Conservation (phyloP, 2,113 vertebrate genomes). For the Accipiter virgatus region DNA sequence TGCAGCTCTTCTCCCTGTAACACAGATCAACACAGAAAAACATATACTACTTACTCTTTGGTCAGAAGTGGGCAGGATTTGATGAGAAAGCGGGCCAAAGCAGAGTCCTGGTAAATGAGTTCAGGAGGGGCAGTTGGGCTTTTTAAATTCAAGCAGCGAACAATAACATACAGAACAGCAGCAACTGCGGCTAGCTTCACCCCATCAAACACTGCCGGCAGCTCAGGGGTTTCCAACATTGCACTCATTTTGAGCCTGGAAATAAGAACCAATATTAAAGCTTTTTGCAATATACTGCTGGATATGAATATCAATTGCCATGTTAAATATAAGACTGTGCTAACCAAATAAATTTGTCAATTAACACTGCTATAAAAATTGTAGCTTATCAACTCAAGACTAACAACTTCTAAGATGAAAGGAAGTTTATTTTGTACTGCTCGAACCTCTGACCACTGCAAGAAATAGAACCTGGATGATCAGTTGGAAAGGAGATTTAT, state of each 20-base stretch:
- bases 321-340: neutral
- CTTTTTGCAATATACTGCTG: neutral
- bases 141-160: slow-evolving; percentile 95
- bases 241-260: slow-evolving; percentile 71
- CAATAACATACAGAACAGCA: slow-evolving; percentile 91
- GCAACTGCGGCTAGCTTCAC: slow-evolving; percentile 95
- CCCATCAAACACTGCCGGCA: slow-evolving; percentile 95
- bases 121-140: slow-evolving; percentile 92
- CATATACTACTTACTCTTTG: slow-evolving; percentile 91
- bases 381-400: neutral
- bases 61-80: slow-evolving; percentile 94
- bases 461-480: neutral
- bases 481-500: neutral
- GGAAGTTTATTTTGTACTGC: neutral
- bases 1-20: neutral
- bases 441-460: neutral
- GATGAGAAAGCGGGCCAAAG: slow-evolving; percentile 88
- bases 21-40: neutral
- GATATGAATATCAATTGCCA: neutral
- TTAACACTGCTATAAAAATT: neutral
- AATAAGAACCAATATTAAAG: neutral
- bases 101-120: slow-evolving; percentile 90
- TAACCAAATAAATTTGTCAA: neutral
- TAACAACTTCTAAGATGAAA: neutral
- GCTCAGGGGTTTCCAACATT: slow-evolving; percentile 85